A percentile compares a stretch with the other conserved stretches of the same genome.
phyloP scores from a whole-genome alignment of 2,888 invertebrate species.

The Ophion ellenae region DNA sequence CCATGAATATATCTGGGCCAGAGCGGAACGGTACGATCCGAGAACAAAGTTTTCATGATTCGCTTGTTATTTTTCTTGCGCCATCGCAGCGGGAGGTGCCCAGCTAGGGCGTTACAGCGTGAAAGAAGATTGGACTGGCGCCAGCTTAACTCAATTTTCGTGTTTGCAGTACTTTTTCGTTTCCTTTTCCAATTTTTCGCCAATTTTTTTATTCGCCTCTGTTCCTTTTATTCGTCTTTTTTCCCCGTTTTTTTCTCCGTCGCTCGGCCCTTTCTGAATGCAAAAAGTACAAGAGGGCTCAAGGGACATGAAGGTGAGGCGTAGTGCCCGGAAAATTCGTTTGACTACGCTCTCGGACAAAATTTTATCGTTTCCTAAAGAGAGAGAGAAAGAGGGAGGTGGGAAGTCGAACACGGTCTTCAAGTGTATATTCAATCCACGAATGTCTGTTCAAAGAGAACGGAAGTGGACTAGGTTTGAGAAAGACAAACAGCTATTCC shows the following conservation, averaged over 20 bases:
- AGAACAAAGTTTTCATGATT: constrained; percentile 48
- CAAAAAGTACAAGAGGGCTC: constrained; percentile 52
- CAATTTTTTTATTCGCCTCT: constrained; percentile 35
- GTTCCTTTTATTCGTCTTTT: constrained; percentile 8
- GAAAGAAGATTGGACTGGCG: constrained; percentile 63
- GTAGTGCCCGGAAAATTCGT: constrained; percentile 64
- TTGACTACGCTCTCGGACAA: constrained; percentile 57
- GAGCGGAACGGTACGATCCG: constrained; percentile 41
- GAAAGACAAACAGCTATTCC: constrained; percentile 25
- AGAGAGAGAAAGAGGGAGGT: constrained; percentile 15
- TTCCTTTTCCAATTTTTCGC: constrained; percentile 55
- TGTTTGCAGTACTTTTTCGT: constrained; percentile 64
- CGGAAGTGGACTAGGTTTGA: constrained; percentile 50
- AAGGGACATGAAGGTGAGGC: constrained; percentile 51
- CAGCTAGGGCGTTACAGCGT: constrained; percentile 30
- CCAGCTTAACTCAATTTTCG: constrained; percentile 67
- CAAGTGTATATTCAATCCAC: constrained; percentile 53
- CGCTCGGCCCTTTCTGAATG: constrained; percentile 43
- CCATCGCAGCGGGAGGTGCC: constrained; percentile 9
- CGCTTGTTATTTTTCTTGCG: constrained; percentile 60
- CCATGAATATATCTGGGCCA: constrained; percentile 34
- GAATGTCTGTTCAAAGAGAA: constrained; percentile 43
- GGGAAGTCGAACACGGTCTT: constrained; percentile 44
- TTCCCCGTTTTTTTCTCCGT: constrained; percentile 29
- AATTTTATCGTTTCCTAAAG: constrained; percentile 51